These are phyloP conservation scores for Rallus limicola DNA, from an alignment of 2,113 vertebrate species.

Conservation along the genomic window DNA sequence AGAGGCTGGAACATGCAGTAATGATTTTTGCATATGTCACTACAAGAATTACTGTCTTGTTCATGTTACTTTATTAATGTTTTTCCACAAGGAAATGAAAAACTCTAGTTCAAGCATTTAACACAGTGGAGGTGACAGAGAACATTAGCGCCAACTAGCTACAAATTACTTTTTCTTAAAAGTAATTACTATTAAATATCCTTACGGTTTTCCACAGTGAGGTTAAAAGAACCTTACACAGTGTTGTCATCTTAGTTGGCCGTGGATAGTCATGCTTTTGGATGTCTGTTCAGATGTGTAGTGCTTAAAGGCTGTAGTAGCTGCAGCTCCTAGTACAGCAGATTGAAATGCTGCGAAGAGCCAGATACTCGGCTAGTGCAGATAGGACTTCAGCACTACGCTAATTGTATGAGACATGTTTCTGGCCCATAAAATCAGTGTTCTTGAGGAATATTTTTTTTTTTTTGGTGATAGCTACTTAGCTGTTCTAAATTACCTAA, in stretches of 20 bases:
- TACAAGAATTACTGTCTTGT: slow-evolving; percentile 21
- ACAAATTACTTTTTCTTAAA: slow-evolving; percentile 4
- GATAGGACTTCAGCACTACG: neutral
- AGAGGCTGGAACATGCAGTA: neutral
- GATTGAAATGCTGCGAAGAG: neutral
- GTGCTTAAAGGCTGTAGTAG: neutral
- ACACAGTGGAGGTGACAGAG: neutral
- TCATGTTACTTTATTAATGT: neutral
- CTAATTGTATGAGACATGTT: neutral
- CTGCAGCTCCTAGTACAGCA: neutral
- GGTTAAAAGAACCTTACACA: neutral
- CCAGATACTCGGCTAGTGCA: neutral
- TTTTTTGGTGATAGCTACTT: neutral
- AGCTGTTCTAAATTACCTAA: neutral
- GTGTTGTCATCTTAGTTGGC: neutral
- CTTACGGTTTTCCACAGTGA: neutral
- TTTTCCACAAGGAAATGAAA: slow-evolving; percentile 64
- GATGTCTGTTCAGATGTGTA: neutral
- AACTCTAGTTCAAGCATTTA: slow-evolving; percentile 11
- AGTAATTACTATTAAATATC: slow-evolving; percentile 25
- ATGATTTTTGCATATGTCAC: slow-evolving; percentile 41
- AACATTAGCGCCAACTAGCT: neutral
- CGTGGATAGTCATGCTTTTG: neutral
- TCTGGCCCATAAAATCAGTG: neutral
- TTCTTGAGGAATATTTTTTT: neutral